Percentiles rank a stretch among this genome's conserved stretches.
Conservation (phyloP, 1,140 invertebrate genomes). For the Drosophila elegans region DNA sequence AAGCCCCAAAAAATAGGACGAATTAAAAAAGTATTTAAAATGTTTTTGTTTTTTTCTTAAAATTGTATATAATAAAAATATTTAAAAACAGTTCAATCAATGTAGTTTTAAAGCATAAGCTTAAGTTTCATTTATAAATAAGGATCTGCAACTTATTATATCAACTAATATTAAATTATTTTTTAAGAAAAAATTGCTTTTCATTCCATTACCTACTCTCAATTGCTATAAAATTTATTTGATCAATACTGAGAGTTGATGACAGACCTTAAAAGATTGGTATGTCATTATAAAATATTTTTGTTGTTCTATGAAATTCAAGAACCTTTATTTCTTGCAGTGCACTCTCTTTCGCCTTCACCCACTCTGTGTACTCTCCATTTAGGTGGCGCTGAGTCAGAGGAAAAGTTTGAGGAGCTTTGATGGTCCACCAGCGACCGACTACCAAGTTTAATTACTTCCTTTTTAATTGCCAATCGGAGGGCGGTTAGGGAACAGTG, state of each 20-base stretch:
- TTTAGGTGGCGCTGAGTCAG: constrained; percentile 25
- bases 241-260: no score
- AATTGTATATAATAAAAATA: no score
- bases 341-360: constrained; percentile 6
- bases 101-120: no score
- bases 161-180: no score
- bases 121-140: no score
- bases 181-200: no score
- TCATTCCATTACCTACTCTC: no score
- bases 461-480: constrained; percentile 31
- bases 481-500: background rate
- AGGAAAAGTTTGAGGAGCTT: constrained; percentile 25
- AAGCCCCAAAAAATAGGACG: background rate
- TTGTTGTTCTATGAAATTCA: background rate
- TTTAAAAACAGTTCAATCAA: no score
- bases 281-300: background rate
- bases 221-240: no score
- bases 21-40: background rate
- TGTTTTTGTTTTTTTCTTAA: no score
- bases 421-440: background rate
- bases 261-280: no score
- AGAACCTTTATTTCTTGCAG: background rate
- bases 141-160: no score
- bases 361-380: constrained; percentile 1
- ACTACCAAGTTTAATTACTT: constrained; percentile 18